Conservation (phyloP, 2,797 vertebrate genomes). For the Forpus xanthops region DNA sequence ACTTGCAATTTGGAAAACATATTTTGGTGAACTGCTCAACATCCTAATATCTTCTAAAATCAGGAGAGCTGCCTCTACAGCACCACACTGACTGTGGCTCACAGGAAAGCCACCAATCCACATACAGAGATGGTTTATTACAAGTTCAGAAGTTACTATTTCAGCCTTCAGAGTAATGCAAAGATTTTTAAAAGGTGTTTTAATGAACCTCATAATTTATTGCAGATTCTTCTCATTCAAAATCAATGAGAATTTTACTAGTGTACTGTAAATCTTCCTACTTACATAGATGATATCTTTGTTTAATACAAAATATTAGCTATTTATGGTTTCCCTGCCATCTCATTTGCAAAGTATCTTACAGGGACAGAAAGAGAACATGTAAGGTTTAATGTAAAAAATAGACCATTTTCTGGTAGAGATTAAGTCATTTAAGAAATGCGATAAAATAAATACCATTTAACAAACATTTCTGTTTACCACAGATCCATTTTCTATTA, state of each 20-base stretch:
- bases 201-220: neutral
- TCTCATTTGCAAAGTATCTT: neutral
- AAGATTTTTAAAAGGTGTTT: neutral
- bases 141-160: neutral
- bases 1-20: neutral
- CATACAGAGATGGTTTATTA: neutral
- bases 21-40: neutral
- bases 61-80: neutral
- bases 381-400: neutral
- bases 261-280: neutral
- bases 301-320: neutral
- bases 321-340: neutral
- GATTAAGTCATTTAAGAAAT: neutral
- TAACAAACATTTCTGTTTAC: neutral
- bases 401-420: neutral
- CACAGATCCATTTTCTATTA: neutral
- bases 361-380: neutral
- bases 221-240: neutral
- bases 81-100: neutral
- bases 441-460: conserved; percentile 7
- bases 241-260: neutral
- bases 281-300: neutral
- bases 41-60: neutral
- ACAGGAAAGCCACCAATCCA: neutral
- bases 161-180: neutral